Conservation (phyloP, 1,140 invertebrate genomes). For the Drosophila orena region DNA sequence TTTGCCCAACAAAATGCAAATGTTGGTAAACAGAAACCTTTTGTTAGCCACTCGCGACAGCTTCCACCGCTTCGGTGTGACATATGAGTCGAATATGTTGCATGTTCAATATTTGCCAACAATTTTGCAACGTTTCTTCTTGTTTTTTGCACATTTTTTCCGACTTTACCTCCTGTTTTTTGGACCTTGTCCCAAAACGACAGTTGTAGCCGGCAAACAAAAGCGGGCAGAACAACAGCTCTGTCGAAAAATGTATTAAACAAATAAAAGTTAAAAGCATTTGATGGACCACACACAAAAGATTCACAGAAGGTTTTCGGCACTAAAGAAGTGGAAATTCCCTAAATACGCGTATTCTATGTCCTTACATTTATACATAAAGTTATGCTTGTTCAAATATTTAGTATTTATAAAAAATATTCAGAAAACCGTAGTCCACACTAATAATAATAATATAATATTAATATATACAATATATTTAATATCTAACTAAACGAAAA, state of each 20-base stretch:
- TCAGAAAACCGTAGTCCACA: too few species aligned
- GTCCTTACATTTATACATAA: too few species aligned
- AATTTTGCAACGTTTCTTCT: constrained; percentile 76
- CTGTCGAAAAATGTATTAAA: constrained; percentile 49
- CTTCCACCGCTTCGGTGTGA: constrained; percentile 53
- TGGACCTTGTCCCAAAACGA: constrained; percentile 45
- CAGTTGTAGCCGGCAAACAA: constrained; percentile 71
- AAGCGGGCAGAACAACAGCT: constrained; percentile 36
- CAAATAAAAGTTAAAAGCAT: constrained; percentile 80
- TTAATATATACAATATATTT: too few species aligned
- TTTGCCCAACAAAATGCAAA: constrained; percentile 35
- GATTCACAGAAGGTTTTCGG: background rate
- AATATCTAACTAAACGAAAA: too few species aligned
- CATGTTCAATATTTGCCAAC: constrained; percentile 85
- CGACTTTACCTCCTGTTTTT: constrained; percentile 21
- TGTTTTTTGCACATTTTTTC: constrained; percentile 36
- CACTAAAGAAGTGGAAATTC: constrained; percentile 23
- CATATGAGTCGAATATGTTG: constrained; percentile 82
- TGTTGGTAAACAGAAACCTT: constrained; percentile 82
- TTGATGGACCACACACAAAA: constrained; percentile 57
- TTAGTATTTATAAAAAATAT: too few species aligned
- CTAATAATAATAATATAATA: too few species aligned
- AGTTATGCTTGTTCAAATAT: too few species aligned
- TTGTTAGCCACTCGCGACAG: constrained; percentile 72
- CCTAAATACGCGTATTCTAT: background rate